These are phyloP conservation scores for Pseudorhiza aurosa DNA, from an alignment of 30 jellyfish, hydroid and myxozoan genomes.

Conservation along the genomic window DNA sequence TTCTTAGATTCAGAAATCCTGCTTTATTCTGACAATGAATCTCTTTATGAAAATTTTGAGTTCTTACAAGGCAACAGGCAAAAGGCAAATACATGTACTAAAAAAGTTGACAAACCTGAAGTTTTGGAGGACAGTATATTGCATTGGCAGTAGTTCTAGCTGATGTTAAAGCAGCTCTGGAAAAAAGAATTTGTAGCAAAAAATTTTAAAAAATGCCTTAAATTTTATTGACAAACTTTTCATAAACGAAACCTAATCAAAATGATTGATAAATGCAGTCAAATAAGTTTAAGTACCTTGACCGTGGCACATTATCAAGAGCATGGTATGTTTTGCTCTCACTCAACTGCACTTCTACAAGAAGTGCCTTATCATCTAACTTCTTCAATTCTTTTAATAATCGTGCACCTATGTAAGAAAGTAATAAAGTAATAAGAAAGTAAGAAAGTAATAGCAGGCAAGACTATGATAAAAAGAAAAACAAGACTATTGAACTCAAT, in stretches of 20 bases:
- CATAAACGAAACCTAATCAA: neutral
- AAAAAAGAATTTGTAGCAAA: neutral
- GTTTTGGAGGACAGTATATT: constrained; percentile 95
- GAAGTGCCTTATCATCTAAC: constrained; percentile 92
- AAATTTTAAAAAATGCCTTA: neutral
- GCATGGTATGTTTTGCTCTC: constrained; percentile 96
- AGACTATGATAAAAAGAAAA: no score
- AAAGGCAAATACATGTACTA: no score
- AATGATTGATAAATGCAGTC: neutral
- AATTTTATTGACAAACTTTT: no score
- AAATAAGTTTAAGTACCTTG: constrained; percentile 86
- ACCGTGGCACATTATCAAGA: constrained; percentile 82
- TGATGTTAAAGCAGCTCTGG: constrained; percentile 97
- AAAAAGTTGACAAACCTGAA: constrained; percentile 69
- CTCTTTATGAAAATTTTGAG: no score
- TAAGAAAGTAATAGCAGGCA: no score
- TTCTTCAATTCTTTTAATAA: constrained; percentile 82
- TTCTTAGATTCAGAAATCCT: no score
- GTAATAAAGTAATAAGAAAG: neutral
- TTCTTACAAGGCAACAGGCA: no score
- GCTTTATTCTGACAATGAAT: no score
- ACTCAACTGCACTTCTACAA: constrained; percentile 89
- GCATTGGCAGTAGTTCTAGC: constrained; percentile 99
- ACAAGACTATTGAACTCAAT: no score
- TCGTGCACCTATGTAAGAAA: constrained; percentile 65